phyloP scores from a whole-genome alignment of 2,888 invertebrate species.

The Drosophila suboccidentalis region DNA sequence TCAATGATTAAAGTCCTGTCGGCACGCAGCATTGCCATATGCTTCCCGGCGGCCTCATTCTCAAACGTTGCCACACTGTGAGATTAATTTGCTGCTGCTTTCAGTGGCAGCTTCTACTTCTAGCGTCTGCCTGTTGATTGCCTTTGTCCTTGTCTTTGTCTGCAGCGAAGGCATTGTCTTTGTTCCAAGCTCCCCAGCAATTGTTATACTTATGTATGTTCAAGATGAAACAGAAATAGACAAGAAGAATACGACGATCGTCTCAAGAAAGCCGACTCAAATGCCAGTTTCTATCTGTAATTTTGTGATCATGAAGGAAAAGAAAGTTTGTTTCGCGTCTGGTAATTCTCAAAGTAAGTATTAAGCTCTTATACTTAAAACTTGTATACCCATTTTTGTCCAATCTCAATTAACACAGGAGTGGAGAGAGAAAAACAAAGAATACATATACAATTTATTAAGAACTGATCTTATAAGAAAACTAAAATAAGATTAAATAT shows the following conservation, averaged over 20 bases:
- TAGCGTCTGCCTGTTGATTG: slow-evolving; percentile 48
- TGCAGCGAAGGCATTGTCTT: slow-evolving; percentile 15
- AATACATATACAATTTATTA: too few species aligned
- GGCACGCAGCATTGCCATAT: slow-evolving; percentile 70
- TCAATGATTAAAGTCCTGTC: slow-evolving; percentile 78
- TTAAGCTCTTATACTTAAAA: too few species aligned
- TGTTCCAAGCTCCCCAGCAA: neutral
- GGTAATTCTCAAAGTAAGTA: too few species aligned
- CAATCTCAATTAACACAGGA: too few species aligned
- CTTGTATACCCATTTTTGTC: too few species aligned
- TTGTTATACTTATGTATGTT: neutral
- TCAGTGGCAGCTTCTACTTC: slow-evolving; percentile 21
- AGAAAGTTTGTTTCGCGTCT: too few species aligned
- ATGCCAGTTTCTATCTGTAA: too few species aligned
- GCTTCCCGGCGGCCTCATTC: slow-evolving; percentile 48
- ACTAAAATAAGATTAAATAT: too few species aligned
- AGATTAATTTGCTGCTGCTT: slow-evolving; percentile 59
- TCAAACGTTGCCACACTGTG: slow-evolving; percentile 20
- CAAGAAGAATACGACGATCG: neutral
- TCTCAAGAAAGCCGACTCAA: neutral
- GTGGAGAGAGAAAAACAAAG: too few species aligned
- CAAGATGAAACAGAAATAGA: neutral
- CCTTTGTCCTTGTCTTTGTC: slow-evolving; percentile 18
- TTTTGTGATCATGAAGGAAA: too few species aligned
- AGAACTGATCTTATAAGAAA: too few species aligned